These are phyloP conservation scores for Ochlodes sylvanus DNA, from an alignment of 2,888 invertebrate species.

Conservation along the genomic window DNA sequence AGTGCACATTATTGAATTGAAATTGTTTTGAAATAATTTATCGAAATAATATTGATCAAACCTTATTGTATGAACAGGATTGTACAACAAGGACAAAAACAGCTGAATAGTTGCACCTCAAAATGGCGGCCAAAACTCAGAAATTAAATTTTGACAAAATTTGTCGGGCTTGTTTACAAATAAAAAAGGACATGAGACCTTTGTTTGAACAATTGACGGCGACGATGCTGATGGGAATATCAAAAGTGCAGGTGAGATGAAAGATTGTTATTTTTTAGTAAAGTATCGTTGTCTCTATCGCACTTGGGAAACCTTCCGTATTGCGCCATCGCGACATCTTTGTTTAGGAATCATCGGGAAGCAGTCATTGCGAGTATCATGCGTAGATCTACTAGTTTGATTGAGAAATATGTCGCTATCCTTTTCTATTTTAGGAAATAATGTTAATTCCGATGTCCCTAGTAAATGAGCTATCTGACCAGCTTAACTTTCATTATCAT, in stretches of 20 bases:
- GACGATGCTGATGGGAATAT: conserved; percentile 87
- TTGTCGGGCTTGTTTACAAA: conserved; percentile 86
- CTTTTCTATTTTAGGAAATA: conserved; percentile 57
- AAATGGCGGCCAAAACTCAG: conserved; percentile 77
- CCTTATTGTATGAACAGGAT: conserved; percentile 33
- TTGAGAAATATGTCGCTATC: conserved; percentile 75
- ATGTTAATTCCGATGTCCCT: conserved; percentile 36
- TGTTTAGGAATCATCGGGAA: conserved; percentile 72
- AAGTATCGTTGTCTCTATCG: conserved; percentile 73
- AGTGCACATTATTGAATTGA: not conserved
- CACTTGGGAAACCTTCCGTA: conserved; percentile 53
- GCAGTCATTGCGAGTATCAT: conserved; percentile 60
- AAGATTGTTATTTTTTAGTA: conserved; percentile 69
- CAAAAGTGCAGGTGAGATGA: conserved; percentile 84
- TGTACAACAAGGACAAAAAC: conserved; percentile 71
- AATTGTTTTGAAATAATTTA: not conserved
- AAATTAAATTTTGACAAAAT: conserved; percentile 84
- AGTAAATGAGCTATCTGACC: conserved; percentile 47
- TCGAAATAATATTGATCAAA: conserved; percentile 18
- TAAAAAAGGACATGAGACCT: conserved; percentile 88
- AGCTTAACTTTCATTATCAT: not conserved
- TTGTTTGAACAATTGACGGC: conserved; percentile 87
- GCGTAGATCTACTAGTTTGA: conserved; percentile 64
- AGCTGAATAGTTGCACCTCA: conserved; percentile 67
- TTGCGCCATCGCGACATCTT: conserved; percentile 77